Base-by-base conservation (phyloP, 2,888 invertebrate species). In the Masnerella sp. region DNA sequence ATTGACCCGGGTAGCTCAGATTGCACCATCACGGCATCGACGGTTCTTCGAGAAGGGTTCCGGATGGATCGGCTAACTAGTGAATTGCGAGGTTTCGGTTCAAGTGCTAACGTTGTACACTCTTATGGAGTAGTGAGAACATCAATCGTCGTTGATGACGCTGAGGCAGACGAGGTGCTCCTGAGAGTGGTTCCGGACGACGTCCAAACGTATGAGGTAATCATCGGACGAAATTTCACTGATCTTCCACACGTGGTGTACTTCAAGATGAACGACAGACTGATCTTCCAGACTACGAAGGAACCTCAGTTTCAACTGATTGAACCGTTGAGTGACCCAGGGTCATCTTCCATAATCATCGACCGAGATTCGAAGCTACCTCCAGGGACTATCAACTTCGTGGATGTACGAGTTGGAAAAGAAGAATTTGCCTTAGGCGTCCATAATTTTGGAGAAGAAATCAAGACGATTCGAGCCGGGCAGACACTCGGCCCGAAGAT, bases 1-100 rank as follows among this genome's bases (percentile, higher is more conserved):
- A 76, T 78, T n/a, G 75, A 78, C 45, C 20, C 74, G 1, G 75
- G 74, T 9, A 76, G 76, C 30, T 74, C 73, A n/a, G 75, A 71
- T 5, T 78, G 77, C 30, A 78, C 76, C 0, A 67, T 76, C n/a
- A 75, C 51, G 15, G 73, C 77, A 5, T 43, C 71, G 7, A 30
- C 43, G 4, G 69, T 77, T 5, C 42, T 77, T 5, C 34, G 18
- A 2, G 22, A 61, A 2, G 47, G 38, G 4, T 47, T 47, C 49
- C 0, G 12, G 2, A 0, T 47, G 15, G 59, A 36, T 5, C 30
- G 25, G 0, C 9, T 1, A 11, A 0, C 36, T 0, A 58, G 45
- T 8, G 45, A 58, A n/a, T 38, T 61, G 0, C 25, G 47, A 11
- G 59, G 28, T 3, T 61, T 61, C n/a, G 59, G 38, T 2, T 0